phyloP scores from a whole-genome alignment of 2,797 vertebrate species.

The Caiman crocodilus region DNA sequence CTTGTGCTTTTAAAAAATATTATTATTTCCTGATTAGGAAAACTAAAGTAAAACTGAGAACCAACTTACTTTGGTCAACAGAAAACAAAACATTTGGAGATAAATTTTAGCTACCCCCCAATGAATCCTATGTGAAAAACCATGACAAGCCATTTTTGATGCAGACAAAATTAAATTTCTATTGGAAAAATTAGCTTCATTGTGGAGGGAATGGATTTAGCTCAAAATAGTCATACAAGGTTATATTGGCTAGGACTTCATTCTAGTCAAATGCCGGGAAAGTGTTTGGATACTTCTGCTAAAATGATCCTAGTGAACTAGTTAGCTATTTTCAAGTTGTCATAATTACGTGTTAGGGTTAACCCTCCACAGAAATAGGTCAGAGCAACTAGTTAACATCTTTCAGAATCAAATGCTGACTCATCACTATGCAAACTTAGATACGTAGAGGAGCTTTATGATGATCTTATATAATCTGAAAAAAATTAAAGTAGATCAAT shows the following conservation, averaged over 20 bases:
- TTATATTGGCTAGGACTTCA: not conserved
- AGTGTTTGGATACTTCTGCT: not conserved
- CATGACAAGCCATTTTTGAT: not conserved
- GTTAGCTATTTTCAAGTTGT: not conserved
- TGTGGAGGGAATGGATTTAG: not conserved
- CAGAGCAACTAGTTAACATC: not conserved
- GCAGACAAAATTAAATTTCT: too few species aligned
- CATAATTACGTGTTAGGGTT: not conserved
- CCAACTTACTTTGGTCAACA: too few species aligned
- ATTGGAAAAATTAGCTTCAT: not conserved
- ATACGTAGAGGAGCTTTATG: not conserved
- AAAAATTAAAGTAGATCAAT: not conserved
- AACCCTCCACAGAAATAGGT: not conserved
- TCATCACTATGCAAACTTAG: not conserved
- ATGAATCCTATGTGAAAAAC: not conserved
- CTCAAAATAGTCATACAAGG: not conserved
- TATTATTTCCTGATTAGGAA: not conserved
- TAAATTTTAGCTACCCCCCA: not conserved
- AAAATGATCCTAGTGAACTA: not conserved
- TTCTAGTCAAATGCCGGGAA: not conserved
- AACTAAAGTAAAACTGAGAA: not conserved
- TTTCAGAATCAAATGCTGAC: not conserved
- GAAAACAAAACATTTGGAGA: not conserved
- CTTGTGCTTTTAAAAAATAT: not conserved
- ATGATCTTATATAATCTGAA: not conserved